Percentiles rank a stretch among this genome's conserved stretches.
These are phyloP conservation scores for Drosophila pseudoananassae DNA, from an alignment of 1,140 invertebrate genomes.

Conservation along the genomic window DNA sequence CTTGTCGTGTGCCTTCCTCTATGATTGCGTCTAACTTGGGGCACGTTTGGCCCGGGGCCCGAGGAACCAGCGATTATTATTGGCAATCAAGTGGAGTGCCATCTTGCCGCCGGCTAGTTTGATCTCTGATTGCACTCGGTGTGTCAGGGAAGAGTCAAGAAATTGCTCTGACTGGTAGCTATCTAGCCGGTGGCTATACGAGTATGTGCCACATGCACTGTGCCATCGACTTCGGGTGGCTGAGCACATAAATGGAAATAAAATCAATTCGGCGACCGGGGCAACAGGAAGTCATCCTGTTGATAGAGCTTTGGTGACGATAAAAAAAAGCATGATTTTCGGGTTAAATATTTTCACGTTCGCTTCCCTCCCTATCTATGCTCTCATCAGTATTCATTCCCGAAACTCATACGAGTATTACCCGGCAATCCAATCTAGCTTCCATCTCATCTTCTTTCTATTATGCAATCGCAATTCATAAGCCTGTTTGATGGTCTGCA, in stretches of 20 bases:
- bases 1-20: conserved; percentile 6
- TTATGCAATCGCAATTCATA: conserved; percentile 57
- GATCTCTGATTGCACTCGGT: conserved; percentile 63
- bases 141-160: conserved; percentile 51
- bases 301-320: conserved; percentile 10
- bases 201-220: conserved; percentile 2
- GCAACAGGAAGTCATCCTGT: conserved; percentile 14
- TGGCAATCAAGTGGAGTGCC: conserved; percentile 75
- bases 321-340: conserved; percentile 21
- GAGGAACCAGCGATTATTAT: conserved; percentile 63
- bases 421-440: conserved; percentile 30
- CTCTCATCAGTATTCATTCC: conserved; percentile 14
- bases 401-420: neutral
- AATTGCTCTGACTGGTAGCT: conserved; percentile 29
- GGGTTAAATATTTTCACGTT: conserved; percentile 44
- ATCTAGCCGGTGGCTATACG: conserved; percentile 26
- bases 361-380: neutral
- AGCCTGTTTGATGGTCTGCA: conserved; percentile 44
- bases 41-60: conserved; percentile 40
- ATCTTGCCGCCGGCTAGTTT: conserved; percentile 57
- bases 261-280: conserved; percentile 11
- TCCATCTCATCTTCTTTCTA: neutral
- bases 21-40: conserved; percentile 38
- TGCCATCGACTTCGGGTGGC: neutral
- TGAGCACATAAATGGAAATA: conserved; percentile 30